Conservation (phyloP, 2,888 invertebrate species). For the Polymixis flavicincta region DNA sequence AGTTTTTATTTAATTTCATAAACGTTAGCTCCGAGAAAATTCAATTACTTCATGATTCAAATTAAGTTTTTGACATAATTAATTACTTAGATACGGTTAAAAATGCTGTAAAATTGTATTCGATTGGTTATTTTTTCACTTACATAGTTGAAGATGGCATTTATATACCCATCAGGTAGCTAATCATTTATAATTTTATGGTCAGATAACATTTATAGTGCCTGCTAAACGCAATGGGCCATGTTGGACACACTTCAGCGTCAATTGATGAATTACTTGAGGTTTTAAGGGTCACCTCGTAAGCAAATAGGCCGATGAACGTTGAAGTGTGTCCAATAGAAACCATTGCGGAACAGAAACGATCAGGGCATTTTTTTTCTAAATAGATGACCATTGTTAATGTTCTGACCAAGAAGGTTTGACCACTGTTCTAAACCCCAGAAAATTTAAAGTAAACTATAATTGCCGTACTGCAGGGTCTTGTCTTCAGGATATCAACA, state of each 20-base stretch:
- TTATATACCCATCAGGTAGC: conserved; percentile 7
- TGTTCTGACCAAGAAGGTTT: background rate
- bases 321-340: conserved; percentile 1
- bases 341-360: too few species aligned
- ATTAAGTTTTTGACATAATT: conserved; percentile 53
- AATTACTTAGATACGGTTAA: conserved; percentile 42
- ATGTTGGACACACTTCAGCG: conserved; percentile 23
- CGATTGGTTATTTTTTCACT: conserved; percentile 39
- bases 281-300: background rate
- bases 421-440: too few species aligned
- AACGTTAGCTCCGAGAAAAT: conserved; percentile 62
- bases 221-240: conserved; percentile 4
- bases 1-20: conserved; percentile 59
- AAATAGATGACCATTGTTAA: background rate
- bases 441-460: background rate
- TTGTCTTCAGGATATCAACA: conserved; percentile 20
- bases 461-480: background rate
- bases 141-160: conserved; percentile 28
- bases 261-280: conserved; percentile 12
- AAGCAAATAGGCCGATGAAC: conserved; percentile 2
- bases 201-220: conserved; percentile 8
- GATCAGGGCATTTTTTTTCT: background rate
- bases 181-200: conserved; percentile 44
- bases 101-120: conserved; percentile 49
- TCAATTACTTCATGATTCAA: conserved; percentile 67